phyloP scores from a whole-genome alignment of 2,797 vertebrate genomes.

The Brachymystax lenok region DNA sequence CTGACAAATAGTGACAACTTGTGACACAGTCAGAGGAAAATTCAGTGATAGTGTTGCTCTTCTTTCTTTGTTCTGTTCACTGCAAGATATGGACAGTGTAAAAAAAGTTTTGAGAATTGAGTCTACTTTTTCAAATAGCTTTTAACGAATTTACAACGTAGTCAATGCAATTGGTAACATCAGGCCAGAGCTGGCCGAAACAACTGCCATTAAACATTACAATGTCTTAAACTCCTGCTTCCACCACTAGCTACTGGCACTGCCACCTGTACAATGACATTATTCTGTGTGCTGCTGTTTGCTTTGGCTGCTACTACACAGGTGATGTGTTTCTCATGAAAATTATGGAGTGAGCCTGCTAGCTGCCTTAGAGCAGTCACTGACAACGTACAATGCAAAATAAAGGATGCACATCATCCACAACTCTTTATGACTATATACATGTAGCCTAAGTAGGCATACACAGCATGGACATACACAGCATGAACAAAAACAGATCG shows the following conservation, averaged over 20 bases:
- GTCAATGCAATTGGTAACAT: neutral
- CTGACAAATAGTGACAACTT: conserved; percentile 39
- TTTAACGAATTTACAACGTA: neutral
- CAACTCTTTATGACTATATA: neutral
- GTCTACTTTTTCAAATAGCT: neutral
- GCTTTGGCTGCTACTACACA: neutral
- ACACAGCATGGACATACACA: neutral
- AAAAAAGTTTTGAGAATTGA: neutral
- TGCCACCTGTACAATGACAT: neutral
- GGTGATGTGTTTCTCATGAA: neutral
- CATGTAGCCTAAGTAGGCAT: neutral
- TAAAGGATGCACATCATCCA: conserved; percentile 17
- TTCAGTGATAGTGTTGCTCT: neutral
- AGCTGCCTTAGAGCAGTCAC: neutral
- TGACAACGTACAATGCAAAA: conserved; percentile 14
- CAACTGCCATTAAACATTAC: neutral
- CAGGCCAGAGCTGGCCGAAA: neutral
- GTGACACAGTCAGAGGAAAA: neutral
- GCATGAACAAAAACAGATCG: neutral
- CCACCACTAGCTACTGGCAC: neutral
- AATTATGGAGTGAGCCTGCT: neutral
- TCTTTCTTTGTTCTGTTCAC: no score
- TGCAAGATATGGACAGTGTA: no score
- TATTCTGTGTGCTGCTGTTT: neutral
- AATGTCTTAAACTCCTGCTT: neutral